These are phyloP conservation scores for Trialeurodes vaporariorum DNA, from an alignment of 1,140 invertebrate genomes.

Conservation along the genomic window DNA sequence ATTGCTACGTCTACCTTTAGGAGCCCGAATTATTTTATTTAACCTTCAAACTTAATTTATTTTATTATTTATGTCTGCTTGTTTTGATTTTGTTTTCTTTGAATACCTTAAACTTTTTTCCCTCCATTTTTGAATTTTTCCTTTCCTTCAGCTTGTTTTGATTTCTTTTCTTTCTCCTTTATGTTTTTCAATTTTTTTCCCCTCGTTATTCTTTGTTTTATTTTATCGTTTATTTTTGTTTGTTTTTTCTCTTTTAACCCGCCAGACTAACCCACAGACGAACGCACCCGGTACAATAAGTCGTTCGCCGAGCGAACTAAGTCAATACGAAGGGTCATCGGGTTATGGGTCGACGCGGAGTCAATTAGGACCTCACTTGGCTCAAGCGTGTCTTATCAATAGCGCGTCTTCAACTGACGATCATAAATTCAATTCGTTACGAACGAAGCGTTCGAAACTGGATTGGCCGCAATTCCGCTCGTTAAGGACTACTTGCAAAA, in stretches of 20 bases:
- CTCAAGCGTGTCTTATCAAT: not conserved
- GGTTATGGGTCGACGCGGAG: conserved; percentile 49
- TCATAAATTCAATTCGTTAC: conserved; percentile 35
- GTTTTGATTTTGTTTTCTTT: too few relatives aligned
- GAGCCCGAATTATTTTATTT: too few relatives aligned
- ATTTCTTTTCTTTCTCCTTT: conserved; percentile 4
- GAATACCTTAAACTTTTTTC: too few relatives aligned
- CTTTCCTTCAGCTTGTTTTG: not conserved
- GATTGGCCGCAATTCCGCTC: conserved; percentile 25
- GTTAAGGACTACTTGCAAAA: conserved; percentile 26
- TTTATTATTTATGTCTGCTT: too few relatives aligned
- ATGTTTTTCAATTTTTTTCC: conserved; percentile 14
- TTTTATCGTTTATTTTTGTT: conserved; percentile 17
- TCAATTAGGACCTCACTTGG: conserved; percentile 33
- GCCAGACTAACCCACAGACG: not conserved
- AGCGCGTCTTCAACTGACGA: conserved; percentile 14
- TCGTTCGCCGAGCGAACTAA: conserved; percentile 38
- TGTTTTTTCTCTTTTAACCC: conserved; percentile 5
- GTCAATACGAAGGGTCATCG: conserved; percentile 37
- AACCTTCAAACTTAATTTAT: too few relatives aligned
- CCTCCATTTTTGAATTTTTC: too few relatives aligned
- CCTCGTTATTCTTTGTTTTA: conserved; percentile 19
- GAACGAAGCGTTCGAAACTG: conserved; percentile 21
- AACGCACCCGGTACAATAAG: conserved; percentile 18
- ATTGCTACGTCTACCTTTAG: too few relatives aligned